These are phyloP conservation scores for Todiramphus saurophagus DNA, from an alignment of 2,113 vertebrate genomes.

Conservation along the genomic window DNA sequence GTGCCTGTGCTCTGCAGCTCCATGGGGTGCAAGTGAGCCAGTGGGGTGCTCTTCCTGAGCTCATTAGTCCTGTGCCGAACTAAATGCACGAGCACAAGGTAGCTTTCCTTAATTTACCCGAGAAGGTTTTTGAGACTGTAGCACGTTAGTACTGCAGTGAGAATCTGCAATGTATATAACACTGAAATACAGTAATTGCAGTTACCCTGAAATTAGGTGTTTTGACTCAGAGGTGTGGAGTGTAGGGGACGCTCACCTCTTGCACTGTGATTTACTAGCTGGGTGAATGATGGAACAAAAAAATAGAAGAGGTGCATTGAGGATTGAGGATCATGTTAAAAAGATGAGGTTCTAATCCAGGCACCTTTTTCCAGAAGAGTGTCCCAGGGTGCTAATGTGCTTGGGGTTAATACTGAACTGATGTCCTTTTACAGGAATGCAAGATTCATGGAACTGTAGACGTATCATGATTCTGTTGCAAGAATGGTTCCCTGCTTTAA, in stretches of 20 bases:
- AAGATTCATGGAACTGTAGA: not conserved
- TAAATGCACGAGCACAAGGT: not conserved
- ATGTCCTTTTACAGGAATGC: not conserved
- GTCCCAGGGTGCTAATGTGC: not conserved
- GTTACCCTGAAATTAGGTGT: not conserved
- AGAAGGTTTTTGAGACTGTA: not conserved
- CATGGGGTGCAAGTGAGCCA: not conserved
- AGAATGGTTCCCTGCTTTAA: not conserved
- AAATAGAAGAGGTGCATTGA: not conserved
- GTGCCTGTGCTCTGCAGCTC: not conserved
- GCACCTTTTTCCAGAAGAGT: not conserved
- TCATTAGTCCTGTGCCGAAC: not conserved
- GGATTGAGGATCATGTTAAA: not conserved
- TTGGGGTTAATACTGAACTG: not conserved
- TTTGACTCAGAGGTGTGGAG: not conserved
- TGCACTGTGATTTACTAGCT: not conserved
- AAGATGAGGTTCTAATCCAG: not conserved
- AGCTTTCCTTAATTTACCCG: not conserved
- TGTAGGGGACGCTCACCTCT: not conserved
- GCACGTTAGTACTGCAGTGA: not conserved
- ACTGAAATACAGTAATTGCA: not conserved
- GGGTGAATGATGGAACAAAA: not conserved
- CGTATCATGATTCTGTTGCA: not conserved
- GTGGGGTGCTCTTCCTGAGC: not conserved
- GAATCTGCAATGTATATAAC: not conserved